Conservation (phyloP, 23 tunicate genomes). For the Ascidia mentula region DNA sequence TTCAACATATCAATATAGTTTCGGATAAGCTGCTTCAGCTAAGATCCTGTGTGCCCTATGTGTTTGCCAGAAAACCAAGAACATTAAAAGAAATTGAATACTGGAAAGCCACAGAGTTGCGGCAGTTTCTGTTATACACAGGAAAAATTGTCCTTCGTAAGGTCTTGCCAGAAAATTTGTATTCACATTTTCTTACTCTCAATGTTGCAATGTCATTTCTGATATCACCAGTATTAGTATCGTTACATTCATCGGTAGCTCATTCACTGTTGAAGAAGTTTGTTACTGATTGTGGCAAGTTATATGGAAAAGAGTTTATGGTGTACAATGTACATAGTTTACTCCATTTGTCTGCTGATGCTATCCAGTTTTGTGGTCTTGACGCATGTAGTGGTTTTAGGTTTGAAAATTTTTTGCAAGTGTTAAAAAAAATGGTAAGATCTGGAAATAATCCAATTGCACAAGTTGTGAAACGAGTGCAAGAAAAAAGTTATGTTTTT, state of each 20-base stretch:
- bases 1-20: not conserved
- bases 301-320: not conserved
- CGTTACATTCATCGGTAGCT: not conserved
- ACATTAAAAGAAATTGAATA: constrained; percentile 25
- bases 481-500: not conserved
- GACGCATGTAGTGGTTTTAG: not conserved
- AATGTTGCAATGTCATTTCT: not conserved
- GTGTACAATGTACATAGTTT: not conserved
- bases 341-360: not conserved
- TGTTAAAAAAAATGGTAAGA: not conserved
- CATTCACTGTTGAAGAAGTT: not conserved
- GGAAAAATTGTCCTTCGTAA: constrained; percentile 36
- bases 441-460: not conserved
- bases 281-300: not conserved
- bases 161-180: not conserved
- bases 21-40: not conserved
- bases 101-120: constrained; percentile 61
- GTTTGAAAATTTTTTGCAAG: not conserved
- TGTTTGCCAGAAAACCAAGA: constrained; percentile 41
- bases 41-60: constrained; percentile 11
- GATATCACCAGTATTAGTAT: not conserved
- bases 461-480: not conserved
- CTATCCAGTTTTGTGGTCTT: not conserved
- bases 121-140: constrained; percentile 45
- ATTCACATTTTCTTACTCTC: constrained; percentile 27